Conservation (phyloP, 1,140 invertebrate species). For the Melipona quadrifasciata region DNA sequence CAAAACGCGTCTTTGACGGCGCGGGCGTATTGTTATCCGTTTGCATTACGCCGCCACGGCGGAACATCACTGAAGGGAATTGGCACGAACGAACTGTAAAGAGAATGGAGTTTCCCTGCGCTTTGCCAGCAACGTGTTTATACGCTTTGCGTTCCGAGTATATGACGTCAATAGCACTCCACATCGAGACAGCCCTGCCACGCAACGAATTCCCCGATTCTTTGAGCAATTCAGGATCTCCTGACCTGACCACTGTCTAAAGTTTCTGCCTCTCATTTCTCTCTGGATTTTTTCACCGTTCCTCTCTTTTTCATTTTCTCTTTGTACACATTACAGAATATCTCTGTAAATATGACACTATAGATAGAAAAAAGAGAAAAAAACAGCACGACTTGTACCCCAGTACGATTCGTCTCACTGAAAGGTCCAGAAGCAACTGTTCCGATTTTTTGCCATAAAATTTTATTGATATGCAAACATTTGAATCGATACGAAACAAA, state of each 20-base stretch:
- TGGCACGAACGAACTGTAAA: constrained; percentile 38
- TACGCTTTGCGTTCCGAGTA: not conserved
- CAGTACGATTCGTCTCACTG: no score
- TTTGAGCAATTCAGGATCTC: constrained; percentile 10
- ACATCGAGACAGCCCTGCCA: not conserved
- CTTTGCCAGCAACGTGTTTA: constrained; percentile 13
- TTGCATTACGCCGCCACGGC: constrained; percentile 20
- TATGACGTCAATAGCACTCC: constrained; percentile 4
- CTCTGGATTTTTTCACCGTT: no score
- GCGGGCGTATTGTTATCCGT: constrained; percentile 31
- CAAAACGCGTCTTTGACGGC: constrained; percentile 37
- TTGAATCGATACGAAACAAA: no score
- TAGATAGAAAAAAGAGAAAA: not conserved
- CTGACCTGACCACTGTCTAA: not conserved
- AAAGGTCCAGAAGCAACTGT: no score
- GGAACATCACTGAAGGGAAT: constrained; percentile 43
- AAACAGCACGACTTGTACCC: no score
- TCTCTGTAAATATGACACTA: not conserved
- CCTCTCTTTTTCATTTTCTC: no score
- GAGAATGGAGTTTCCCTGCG: constrained; percentile 37
- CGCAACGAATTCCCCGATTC: constrained; percentile 27
- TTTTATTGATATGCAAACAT: no score
- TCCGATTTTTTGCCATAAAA: no score
- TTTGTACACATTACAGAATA: no score
- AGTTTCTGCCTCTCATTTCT: not conserved